phyloP scores from a whole-genome alignment of 2,797 vertebrate genomes.

The Schizopygopsis pylzovi region DNA sequence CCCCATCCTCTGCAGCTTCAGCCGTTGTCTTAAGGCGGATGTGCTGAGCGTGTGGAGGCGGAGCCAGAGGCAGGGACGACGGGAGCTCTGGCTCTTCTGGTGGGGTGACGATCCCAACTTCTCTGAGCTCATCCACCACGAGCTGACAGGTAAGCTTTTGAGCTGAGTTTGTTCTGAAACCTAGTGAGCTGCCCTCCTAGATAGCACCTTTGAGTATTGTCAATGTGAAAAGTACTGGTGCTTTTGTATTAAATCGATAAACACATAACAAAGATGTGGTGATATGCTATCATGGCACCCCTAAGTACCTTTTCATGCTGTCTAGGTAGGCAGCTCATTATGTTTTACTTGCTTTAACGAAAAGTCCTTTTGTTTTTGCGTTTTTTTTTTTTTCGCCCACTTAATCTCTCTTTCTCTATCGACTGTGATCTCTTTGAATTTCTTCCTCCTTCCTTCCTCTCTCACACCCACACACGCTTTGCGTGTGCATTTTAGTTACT shows the following conservation, averaged over 20 bases:
- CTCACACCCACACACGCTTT: constrained; percentile 41
- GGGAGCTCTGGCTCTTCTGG: constrained; percentile 99
- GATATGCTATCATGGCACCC: neutral
- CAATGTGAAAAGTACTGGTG: neutral
- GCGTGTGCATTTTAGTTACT: constrained; percentile 31
- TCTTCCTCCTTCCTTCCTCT: constrained; percentile 37
- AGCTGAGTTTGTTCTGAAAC: neutral
- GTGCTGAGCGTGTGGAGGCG: constrained; percentile 95
- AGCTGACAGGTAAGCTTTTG: constrained; percentile 85
- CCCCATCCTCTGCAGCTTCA: constrained; percentile 98
- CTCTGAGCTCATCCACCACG: constrained; percentile 93
- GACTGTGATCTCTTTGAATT: constrained; percentile 37
- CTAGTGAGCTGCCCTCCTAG: neutral
- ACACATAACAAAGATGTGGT: neutral
- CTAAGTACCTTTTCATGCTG: neutral
- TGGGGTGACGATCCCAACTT: constrained; percentile 98
- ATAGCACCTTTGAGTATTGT: neutral
- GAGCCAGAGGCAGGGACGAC: constrained; percentile 92
- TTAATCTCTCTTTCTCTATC: constrained; percentile 24
- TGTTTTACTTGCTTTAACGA: constrained; percentile 8
- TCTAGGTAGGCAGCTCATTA: neutral
- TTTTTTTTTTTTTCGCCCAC: constrained; percentile 27
- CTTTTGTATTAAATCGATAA: neutral
- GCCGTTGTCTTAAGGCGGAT: constrained; percentile 95
- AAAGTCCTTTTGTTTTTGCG: neutral